Evolutionary conservation across 2,888 invertebrate species (phyloP).

Genomic region (Chaitophorus viminalis): DNA sequence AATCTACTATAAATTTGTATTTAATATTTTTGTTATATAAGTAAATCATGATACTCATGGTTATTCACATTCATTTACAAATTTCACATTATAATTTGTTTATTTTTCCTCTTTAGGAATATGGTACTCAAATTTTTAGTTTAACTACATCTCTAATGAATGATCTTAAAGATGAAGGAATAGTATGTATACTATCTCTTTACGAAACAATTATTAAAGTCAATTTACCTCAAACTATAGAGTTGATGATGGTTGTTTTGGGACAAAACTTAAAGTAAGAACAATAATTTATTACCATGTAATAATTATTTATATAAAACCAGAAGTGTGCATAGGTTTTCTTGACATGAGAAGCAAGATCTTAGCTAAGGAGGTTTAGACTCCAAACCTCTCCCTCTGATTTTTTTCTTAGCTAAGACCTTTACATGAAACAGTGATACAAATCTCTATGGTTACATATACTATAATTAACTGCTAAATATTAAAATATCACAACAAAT

Average conservation of each 20-base stretch:
- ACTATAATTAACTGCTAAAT: too few relatives aligned
- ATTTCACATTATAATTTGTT: background rate
- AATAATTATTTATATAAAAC: too few relatives aligned
- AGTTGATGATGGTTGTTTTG: constrained; percentile 66
- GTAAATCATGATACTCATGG: too few relatives aligned
- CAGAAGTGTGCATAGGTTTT: too few relatives aligned
- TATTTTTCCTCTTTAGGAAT: constrained; percentile 68
- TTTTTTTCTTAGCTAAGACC: too few relatives aligned
- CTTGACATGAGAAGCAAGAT: too few relatives aligned
- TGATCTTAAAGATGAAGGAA: constrained; percentile 81
- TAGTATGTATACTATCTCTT: constrained; percentile 78
- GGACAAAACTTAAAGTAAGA: constrained; percentile 62
- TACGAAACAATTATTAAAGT: constrained; percentile 81
- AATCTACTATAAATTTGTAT: background rate
- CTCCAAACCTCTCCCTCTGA: too few relatives aligned
- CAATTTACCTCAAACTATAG: constrained; percentile 75
- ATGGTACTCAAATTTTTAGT: constrained; percentile 77
- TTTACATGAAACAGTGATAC: too few relatives aligned
- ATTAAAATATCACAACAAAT: too few relatives aligned
- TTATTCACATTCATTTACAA: background rate
- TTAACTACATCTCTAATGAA: constrained; percentile 78
- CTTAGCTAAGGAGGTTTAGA: too few relatives aligned
- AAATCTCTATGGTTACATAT: too few relatives aligned
- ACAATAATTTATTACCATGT: constrained; percentile 4
- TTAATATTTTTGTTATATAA: background rate